Evolutionary conservation across 2,888 invertebrate genomes (phyloP), one percentile per base, ranked within the genome.

Genomic region (Eristalis pertinax): DNA sequence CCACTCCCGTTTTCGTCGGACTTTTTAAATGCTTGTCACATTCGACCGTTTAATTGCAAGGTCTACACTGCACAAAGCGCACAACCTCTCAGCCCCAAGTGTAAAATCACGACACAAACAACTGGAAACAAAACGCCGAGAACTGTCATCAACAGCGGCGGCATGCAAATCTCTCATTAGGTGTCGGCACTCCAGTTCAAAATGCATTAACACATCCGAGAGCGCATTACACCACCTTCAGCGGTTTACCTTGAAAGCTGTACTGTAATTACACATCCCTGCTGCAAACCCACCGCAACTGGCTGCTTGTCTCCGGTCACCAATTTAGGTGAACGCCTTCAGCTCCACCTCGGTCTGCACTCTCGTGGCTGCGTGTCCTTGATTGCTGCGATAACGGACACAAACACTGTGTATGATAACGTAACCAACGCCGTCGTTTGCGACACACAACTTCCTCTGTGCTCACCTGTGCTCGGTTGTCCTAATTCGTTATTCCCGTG

Each of bases 401-500:
- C 56, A 72, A 79, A n/a, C 65, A 72, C 26, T 15, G 24, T 8
- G 58, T 58, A 67, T 26, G 43, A 68, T 56, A 76, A 56, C 50
- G 22, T 43, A 69, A 75, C 75, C 13, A 29, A 64, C 63, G 63
- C 22, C 43, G 22, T 5, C 22, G 11, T 41, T 15, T 62, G 22
- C 19, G 32, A 22, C 38, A 62, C 38, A 62, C 26, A 62, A 8
- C 38, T 70, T 63, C n/a, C 15, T 8, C 26, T 10, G 22, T 26
- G 0, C 7, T n/a, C 11, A 60, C 38, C 32, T 65, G n/a, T n/a
- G 8, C 24, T 35, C 13, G 41, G 60, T n/a, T 50, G 56, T 69
- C 63, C 26, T 56, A 56, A 41, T 65, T 60, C 26, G 62, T 75
- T 70, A 73, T 73, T 56, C 63, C 64, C 41, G 76, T 85, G 74